These are phyloP conservation scores for Lipophrys pholis DNA, from an alignment of 2,113 vertebrate genomes.

Conservation along the genomic window DNA sequence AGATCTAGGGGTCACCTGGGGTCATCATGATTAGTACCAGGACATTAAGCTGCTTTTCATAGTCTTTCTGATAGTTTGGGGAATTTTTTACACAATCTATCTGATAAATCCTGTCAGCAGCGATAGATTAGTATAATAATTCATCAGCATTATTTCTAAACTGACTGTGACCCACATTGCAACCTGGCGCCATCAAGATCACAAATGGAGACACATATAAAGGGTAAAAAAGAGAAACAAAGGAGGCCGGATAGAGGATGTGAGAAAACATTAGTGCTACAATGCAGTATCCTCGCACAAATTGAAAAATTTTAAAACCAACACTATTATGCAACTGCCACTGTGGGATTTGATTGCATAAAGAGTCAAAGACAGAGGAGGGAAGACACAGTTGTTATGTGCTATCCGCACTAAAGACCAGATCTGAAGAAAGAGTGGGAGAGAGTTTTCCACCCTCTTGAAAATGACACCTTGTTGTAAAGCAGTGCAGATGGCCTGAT, in stretches of 20 bases:
- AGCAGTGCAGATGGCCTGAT: slow-evolving; percentile 75
- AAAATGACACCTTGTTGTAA: slow-evolving; percentile 61
- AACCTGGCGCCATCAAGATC: slow-evolving; percentile 21
- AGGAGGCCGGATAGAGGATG: background rate
- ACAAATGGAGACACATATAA: background rate
- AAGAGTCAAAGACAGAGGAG: slow-evolving; percentile 51
- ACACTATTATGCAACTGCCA: slow-evolving; percentile 49
- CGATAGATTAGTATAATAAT: too few species aligned
- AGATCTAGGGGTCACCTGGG: too few species aligned
- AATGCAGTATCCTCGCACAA: slow-evolving; percentile 8
- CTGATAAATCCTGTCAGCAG: too few species aligned
- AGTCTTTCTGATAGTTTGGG: too few species aligned
- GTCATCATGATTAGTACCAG: too few species aligned
- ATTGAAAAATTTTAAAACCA: slow-evolving; percentile 35
- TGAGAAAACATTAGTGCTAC: background rate
- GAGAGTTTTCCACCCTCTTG: slow-evolving; percentile 55
- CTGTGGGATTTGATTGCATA: slow-evolving; percentile 53
- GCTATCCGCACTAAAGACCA: slow-evolving; percentile 32
- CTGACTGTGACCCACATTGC: slow-evolving; percentile 2
- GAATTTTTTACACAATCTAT: too few species aligned
- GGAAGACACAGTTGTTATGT: slow-evolving; percentile 39
- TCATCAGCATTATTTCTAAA: slow-evolving; percentile 12
- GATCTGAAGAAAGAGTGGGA: slow-evolving; percentile 50
- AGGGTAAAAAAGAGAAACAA: background rate
- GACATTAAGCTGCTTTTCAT: too few species aligned